Conservation (phyloP, 2,797 vertebrate species). For the Selene dorsalis region DNA sequence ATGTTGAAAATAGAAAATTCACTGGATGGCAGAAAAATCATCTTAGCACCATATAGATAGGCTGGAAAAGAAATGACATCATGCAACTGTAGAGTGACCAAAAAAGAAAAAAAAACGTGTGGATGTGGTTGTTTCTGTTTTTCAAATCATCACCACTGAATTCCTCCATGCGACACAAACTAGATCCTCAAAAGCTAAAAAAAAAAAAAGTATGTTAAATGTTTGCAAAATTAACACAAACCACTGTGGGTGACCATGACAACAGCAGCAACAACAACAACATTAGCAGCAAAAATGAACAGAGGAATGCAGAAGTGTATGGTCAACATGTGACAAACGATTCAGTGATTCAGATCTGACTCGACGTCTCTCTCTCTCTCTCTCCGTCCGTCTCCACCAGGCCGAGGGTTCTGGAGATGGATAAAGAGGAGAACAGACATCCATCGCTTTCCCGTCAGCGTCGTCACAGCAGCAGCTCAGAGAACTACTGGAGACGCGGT, state of each 20-base stretch:
- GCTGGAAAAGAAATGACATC: background rate
- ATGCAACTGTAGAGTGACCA: background rate
- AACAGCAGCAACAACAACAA: background rate
- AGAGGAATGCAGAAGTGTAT: background rate
- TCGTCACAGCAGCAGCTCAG: slow-evolving; percentile 88
- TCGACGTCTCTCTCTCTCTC: background rate
- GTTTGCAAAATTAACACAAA: background rate
- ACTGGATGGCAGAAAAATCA: background rate
- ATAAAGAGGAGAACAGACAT: slow-evolving; percentile 97
- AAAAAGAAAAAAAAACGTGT: background rate
- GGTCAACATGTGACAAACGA: background rate
- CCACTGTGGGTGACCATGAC: background rate
- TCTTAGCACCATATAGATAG: background rate
- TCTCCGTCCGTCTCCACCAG: slow-evolving; percentile 76
- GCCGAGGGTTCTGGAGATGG: slow-evolving; percentile 97
- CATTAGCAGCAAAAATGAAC: background rate
- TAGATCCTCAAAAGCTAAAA: background rate
- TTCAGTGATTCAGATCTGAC: slow-evolving; percentile 6
- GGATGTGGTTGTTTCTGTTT: background rate
- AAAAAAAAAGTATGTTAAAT: background rate
- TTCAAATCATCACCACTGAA: background rate
- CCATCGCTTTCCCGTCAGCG: slow-evolving; percentile 82
- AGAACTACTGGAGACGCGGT: slow-evolving; percentile 94
- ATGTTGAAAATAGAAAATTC: too few relatives aligned
- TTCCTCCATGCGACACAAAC: background rate